These are phyloP conservation scores for Ceryle rudis DNA, from an alignment of 2,797 vertebrate species.

Conservation along the genomic window DNA sequence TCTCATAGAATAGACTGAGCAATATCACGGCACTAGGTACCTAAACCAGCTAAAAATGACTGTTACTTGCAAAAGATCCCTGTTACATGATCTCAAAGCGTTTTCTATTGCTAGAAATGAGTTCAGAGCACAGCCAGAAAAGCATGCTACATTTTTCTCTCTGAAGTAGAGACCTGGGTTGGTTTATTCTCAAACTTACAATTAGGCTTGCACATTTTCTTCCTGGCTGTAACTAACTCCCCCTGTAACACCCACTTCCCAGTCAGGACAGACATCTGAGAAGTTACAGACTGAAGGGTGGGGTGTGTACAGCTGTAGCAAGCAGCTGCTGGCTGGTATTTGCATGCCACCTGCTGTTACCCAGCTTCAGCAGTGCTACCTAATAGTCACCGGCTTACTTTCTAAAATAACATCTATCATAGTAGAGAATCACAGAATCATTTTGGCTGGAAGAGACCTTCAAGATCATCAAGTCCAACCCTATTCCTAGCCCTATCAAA, in stretches of 20 bases:
- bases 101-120: fast-evolving
- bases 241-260: neutral
- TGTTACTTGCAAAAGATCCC: neutral
- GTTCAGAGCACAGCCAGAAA: neutral
- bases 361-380: neutral
- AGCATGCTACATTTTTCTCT: neutral
- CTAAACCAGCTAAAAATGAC: neutral
- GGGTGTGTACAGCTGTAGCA: fast-evolving
- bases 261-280: neutral
- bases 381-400: neutral
- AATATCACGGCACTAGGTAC: neutral
- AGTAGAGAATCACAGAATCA: no score
- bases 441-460: no score
- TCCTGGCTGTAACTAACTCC: neutral
- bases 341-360: neutral
- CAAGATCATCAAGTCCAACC: no score
- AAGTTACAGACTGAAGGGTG: fast-evolving
- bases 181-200: neutral
- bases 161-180: neutral
- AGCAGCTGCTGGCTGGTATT: neutral
- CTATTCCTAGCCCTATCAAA: no score
- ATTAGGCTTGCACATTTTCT: neutral
- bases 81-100: neutral
- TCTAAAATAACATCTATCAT: no score
- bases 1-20: fast-evolving